A percentile compares a stretch with the other conserved stretches of the same genome.
phyloP scores from a whole-genome alignment of 2,113 vertebrate species.

The Sakesphorus luctuosus region DNA sequence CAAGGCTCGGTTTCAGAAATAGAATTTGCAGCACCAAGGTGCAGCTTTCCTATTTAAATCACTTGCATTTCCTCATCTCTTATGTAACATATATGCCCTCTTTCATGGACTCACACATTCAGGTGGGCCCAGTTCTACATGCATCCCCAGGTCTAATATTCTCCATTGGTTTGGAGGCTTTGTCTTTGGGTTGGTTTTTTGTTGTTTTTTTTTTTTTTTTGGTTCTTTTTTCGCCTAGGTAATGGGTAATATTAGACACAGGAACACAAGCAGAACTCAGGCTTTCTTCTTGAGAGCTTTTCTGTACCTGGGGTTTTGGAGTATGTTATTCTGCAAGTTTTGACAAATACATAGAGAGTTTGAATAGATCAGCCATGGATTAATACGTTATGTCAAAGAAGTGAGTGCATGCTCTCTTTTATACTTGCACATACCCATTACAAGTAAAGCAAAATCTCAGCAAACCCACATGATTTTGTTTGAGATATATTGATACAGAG shows the following conservation, averaged over 20 bases:
- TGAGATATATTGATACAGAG: not conserved
- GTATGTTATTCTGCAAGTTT: not conserved
- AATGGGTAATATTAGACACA: not conserved
- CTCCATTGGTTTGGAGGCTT: not conserved
- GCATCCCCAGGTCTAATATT: too few relatives aligned
- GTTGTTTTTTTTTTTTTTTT: rapidly evolving
- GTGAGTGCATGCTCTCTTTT: not conserved
- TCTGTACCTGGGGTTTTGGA: not conserved
- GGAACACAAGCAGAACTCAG: not conserved
- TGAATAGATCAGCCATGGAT: not conserved
- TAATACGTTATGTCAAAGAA: not conserved
- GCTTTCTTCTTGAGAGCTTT: not conserved
- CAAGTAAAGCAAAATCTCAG: not conserved
- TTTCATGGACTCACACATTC: not conserved
- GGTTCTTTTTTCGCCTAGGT: not conserved
- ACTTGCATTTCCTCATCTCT: not conserved
- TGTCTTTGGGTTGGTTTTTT: not conserved
- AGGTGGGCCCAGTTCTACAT: not conserved
- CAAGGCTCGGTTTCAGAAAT: not conserved
- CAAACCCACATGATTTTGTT: not conserved
- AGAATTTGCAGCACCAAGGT: not conserved
- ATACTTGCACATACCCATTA: not conserved
- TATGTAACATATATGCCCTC: not conserved
- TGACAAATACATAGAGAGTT: not conserved
- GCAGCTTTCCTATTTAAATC: not conserved